A percentile compares a stretch with the other conserved stretches of the same genome.
These are phyloP conservation scores for Chionis minor DNA, from an alignment of 2,113 vertebrate genomes.

Conservation along the genomic window DNA sequence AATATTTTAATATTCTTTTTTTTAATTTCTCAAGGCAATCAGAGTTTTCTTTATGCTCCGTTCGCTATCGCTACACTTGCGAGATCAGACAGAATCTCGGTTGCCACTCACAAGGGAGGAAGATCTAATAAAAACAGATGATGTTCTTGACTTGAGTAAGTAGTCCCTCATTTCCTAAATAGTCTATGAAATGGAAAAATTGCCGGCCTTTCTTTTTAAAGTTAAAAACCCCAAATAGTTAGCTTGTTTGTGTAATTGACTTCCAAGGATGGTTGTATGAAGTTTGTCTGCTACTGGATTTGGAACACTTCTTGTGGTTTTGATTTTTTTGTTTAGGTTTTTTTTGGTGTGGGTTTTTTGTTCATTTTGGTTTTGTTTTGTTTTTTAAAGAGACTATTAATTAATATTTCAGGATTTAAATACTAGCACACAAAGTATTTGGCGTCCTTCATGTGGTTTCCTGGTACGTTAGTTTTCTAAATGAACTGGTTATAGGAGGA, in stretches of 20 bases:
- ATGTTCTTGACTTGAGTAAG: slow-evolving; percentile 98
- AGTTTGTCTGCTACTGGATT: background rate
- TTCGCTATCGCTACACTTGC: slow-evolving; percentile 88
- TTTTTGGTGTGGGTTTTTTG: too few species aligned
- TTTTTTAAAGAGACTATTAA: too few species aligned
- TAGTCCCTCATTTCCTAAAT: background rate
- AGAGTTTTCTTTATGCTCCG: slow-evolving; percentile 97
- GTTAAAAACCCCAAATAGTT: background rate
- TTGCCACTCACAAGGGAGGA: slow-evolving; percentile 92
- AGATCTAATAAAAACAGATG: slow-evolving; percentile 95
- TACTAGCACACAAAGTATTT: too few species aligned
- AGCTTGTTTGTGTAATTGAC: background rate
- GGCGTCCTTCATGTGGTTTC: too few species aligned
- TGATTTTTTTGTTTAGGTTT: too few species aligned
- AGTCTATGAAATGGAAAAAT: background rate
- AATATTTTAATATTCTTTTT: background rate
- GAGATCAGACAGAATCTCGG: slow-evolving; percentile 89
- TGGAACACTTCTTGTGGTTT: background rate
- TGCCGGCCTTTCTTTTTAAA: background rate
- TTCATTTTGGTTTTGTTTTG: too few species aligned
- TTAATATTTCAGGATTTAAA: too few species aligned
- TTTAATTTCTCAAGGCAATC: slow-evolving; percentile 83
- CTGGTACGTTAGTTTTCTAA: too few species aligned
- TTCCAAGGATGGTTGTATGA: background rate
- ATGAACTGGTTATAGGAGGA: too few species aligned